phyloP scores from a whole-genome alignment of 2,113 vertebrate species.

The Paradoxurus hermaphroditus region DNA sequence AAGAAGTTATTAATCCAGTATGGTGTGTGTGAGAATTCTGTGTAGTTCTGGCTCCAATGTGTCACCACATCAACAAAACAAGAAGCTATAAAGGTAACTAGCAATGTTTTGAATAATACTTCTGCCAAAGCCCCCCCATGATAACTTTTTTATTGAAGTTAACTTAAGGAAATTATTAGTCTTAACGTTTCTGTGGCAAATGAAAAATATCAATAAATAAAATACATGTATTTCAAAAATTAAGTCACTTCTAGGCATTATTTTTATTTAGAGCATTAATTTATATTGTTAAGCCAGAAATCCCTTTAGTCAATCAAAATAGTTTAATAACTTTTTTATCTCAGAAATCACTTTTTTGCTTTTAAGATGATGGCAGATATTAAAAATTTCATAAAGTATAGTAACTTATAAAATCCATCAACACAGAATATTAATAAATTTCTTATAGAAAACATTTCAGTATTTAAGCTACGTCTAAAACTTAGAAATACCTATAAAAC shows the following conservation, averaged over 20 bases:
- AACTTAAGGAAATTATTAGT: background rate
- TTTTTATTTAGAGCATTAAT: background rate
- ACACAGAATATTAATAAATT: slow-evolving; percentile 18
- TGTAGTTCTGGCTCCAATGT: background rate
- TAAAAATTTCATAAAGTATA: background rate
- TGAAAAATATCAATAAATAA: background rate
- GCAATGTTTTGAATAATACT: background rate
- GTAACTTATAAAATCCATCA: slow-evolving; percentile 26
- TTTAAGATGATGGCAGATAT: background rate
- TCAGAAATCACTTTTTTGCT: background rate
- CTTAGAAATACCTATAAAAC: background rate
- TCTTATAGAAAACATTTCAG: background rate
- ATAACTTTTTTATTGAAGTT: background rate
- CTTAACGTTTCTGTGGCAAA: background rate
- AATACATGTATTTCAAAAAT: background rate
- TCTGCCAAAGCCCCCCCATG: background rate
- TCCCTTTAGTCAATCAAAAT: background rate
- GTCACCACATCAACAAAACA: background rate
- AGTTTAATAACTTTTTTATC: background rate
- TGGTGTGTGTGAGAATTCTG: background rate
- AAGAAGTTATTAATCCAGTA: slow-evolving; percentile 12
- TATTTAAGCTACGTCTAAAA: slow-evolving; percentile 31
- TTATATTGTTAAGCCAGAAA: background rate
- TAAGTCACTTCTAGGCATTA: background rate
- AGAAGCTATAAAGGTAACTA: background rate